A percentile compares a stretch with the other conserved stretches of the same genome.
Evolutionary conservation across 2,888 invertebrate genomes (phyloP).

Genomic region (Drosophila niveifrons): DNA sequence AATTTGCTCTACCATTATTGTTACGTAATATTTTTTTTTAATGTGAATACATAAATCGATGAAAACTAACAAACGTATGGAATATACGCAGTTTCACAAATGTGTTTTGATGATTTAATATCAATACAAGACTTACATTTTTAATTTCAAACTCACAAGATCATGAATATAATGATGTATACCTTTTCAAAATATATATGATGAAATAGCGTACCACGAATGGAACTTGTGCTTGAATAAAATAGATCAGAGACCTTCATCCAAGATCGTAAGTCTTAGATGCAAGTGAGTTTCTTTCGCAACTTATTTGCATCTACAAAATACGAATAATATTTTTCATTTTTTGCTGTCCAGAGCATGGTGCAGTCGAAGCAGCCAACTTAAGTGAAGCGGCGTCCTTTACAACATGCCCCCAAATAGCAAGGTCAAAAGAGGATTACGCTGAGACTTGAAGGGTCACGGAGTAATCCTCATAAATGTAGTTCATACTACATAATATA

Average conservation of each 20-base stretch:
- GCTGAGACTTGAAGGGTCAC: slow-evolving; percentile 15
- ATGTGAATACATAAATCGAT: slow-evolving; percentile 2
- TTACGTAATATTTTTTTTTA: not conserved
- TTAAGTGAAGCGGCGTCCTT: not conserved
- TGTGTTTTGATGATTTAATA: not conserved
- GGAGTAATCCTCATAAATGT: slow-evolving; percentile 49
- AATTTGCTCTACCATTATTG: not conserved
- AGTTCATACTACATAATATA: slow-evolving; percentile 30
- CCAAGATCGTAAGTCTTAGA: slow-evolving; percentile 5
- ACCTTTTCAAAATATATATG: slow-evolving; percentile 5
- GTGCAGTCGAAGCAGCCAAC: slow-evolving; percentile 2
- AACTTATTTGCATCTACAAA: slow-evolving; percentile 2
- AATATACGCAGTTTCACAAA: slow-evolving; percentile 10
- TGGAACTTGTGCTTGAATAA: not conserved
- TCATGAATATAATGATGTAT: not conserved
- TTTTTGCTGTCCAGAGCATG: slow-evolving; percentile 19
- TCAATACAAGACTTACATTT: not conserved
- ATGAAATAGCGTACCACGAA: slow-evolving; percentile 8
- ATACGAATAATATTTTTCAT: slow-evolving; percentile 11
- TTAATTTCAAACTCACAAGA: not conserved
- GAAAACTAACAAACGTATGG: slow-evolving; percentile 1
- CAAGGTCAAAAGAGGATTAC: slow-evolving; percentile 37
- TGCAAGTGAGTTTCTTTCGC: not conserved
- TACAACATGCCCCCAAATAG: slow-evolving; percentile 28
- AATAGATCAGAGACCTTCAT: slow-evolving; percentile 6